Percentiles rank a stretch among this genome's conserved stretches.
Evolutionary conservation across 2,797 vertebrate genomes (phyloP).

Genomic region (Danio kyathit): DNA sequence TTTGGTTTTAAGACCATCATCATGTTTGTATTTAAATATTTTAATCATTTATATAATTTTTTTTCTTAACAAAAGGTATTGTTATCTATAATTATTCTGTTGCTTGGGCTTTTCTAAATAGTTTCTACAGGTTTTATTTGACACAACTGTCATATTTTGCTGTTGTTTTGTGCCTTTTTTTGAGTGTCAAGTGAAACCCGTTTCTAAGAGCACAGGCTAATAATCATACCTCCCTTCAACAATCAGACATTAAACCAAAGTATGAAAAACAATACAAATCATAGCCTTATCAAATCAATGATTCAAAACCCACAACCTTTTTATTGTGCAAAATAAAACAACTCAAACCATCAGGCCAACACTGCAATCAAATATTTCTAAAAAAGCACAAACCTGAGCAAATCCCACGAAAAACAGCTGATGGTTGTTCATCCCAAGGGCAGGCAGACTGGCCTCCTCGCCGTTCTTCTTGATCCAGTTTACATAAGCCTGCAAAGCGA

Average conservation of each 20-base stretch:
- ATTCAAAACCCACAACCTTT: not conserved
- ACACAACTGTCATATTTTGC: no score
- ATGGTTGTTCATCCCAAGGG: slow-evolving; percentile 90
- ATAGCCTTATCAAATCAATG: not conserved
- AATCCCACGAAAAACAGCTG: slow-evolving; percentile 98
- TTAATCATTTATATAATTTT: no score
- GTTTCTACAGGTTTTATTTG: no score
- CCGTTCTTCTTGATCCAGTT: slow-evolving; percentile 94
- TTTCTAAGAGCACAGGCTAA: not conserved
- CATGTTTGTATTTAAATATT: no score
- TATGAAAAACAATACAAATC: not conserved
- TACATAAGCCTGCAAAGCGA: slow-evolving; percentile 87
- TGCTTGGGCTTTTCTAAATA: no score
- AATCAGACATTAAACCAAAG: not conserved
- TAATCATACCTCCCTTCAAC: not conserved
- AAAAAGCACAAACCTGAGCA: slow-evolving; percentile 87
- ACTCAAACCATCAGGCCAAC: not conserved
- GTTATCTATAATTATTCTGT: no score
- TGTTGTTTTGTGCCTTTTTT: not conserved
- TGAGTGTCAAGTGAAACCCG: not conserved
- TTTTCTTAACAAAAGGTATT: no score
- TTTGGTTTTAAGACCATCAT: no score
- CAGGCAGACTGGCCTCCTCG: slow-evolving; percentile 86
- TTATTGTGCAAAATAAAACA: not conserved
- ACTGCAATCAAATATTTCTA: slow-evolving; percentile 10